A percentile compares a stretch with the other conserved stretches of the same genome.
These are phyloP conservation scores for Phoxinus dragarum DNA, from an alignment of 2,797 vertebrate species.

Conservation along the genomic window DNA sequence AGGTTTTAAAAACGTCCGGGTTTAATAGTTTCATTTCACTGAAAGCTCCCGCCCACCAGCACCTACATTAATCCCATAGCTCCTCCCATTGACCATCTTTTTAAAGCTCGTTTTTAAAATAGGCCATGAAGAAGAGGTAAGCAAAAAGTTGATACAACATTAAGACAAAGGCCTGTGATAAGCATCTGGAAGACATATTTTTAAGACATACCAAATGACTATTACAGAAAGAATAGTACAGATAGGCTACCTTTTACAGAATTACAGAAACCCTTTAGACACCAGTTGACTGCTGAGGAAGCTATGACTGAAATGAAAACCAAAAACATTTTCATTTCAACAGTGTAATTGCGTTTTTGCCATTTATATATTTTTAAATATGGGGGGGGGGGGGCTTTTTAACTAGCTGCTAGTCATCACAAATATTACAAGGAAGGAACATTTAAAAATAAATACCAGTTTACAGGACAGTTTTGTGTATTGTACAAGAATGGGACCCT, in stretches of 20 bases:
- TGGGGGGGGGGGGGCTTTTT: too few species aligned
- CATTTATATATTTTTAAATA: neutral
- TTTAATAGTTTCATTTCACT: slow-evolving; percentile 9
- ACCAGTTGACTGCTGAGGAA: neutral
- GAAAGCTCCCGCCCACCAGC: neutral
- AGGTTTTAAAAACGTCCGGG: too few species aligned
- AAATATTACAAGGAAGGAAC: neutral
- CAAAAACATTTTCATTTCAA: neutral
- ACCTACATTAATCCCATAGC: neutral
- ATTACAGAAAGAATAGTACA: neutral
- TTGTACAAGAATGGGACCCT: neutral
- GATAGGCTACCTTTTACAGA: too few species aligned
- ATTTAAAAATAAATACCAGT: neutral
- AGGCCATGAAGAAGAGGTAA: neutral
- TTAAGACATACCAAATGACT: neutral
- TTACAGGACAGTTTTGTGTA: neutral
- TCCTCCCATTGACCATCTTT: neutral
- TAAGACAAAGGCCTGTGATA: neutral
- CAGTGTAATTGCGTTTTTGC: neutral
- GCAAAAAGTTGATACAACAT: neutral
- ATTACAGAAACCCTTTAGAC: neutral
- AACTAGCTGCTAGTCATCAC: neutral
- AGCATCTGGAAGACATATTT: neutral
- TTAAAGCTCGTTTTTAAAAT: neutral
- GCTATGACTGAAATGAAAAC: neutral